Percentiles rank a stretch among this genome's conserved stretches.
Conservation (phyloP, 1,140 invertebrate genomes). For the Nebria ingens region DNA sequence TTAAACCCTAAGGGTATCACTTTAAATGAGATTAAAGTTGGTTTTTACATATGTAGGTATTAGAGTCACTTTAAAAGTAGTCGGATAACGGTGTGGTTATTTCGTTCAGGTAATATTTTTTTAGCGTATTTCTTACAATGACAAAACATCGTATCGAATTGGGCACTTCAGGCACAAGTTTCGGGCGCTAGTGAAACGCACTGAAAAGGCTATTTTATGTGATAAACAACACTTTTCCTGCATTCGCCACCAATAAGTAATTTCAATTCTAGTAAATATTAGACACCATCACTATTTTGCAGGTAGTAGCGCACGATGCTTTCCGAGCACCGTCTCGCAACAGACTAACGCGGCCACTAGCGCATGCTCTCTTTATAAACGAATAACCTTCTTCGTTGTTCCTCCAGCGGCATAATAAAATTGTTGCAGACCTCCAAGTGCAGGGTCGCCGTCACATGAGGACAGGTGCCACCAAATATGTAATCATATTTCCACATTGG, state of each 20-base stretch:
- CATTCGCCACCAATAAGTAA: neutral
- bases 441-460: conserved; percentile 2
- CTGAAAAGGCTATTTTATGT: neutral
- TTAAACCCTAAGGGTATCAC: too few species aligned
- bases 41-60: too few species aligned
- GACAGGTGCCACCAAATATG: neutral
- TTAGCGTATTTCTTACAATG: neutral
- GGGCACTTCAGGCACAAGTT: neutral
- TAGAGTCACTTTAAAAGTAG: too few species aligned
- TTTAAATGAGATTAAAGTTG: too few species aligned
- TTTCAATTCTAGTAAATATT: too few species aligned
- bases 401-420: neutral
- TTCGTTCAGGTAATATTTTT: neutral
- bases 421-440: conserved; percentile 6
- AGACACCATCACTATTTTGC: neutral
- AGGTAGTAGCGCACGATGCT: conserved; percentile 5
- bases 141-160: neutral
- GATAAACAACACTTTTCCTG: neutral
- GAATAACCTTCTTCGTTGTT: neutral
- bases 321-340: conserved; percentile 6
- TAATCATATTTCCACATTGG: too few species aligned
- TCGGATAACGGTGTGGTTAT: too few species aligned
- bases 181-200: neutral
- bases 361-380: conserved; percentile 2
- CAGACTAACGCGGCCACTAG: neutral